Evolutionary conservation across 2,113 vertebrate genomes (phyloP), one percentile per base, ranked within the genome.

Genomic region (Acrocephalus kingi): DNA sequence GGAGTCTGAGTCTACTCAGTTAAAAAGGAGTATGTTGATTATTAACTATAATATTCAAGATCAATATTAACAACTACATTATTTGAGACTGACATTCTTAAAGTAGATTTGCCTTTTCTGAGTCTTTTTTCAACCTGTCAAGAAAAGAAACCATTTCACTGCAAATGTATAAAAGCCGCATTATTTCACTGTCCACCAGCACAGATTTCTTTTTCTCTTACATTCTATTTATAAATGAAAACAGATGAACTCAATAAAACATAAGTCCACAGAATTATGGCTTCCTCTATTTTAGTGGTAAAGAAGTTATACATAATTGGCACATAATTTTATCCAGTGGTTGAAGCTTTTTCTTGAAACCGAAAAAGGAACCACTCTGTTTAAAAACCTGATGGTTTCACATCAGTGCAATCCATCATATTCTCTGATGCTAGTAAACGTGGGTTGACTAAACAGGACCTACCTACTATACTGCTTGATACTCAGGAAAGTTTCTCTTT

Each of bases 201-300:
- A 87, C 12, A 91, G 92, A 95, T 94, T 92, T 92, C 95, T 85
- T 95, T 79, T 84, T 84, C 71, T 96, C 89, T 90, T 78, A 69
- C 73, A 78, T 94, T 95, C 90, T 91, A 74, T 97, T 97, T 96
- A 96, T 97, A 97, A 98, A 97, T 95, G 94, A 97, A 97, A 98
- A 97, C 98, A 98, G 97, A 98, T 97, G 96, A 97, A 97, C 89
- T 94, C 94, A 97, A 97, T 98, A 97, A 98, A 97, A 97, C 1
- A 0, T 90, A 97, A 95, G 91, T 52, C 94, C 87, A 92, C 84
- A 92, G 69, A 96, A 98, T 98, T 97, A 98, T 54, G 91, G 94
- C 91, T 97, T 98, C 96, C 97, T 97, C 97, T 98, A 92, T 97
- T 95, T 93, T 96, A 94, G 91, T 92, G 95, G 95, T 95, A 92